These are phyloP conservation scores for Peromyscus eremicus DNA, from an alignment of 2,797 vertebrate genomes.

Conservation along the genomic window DNA sequence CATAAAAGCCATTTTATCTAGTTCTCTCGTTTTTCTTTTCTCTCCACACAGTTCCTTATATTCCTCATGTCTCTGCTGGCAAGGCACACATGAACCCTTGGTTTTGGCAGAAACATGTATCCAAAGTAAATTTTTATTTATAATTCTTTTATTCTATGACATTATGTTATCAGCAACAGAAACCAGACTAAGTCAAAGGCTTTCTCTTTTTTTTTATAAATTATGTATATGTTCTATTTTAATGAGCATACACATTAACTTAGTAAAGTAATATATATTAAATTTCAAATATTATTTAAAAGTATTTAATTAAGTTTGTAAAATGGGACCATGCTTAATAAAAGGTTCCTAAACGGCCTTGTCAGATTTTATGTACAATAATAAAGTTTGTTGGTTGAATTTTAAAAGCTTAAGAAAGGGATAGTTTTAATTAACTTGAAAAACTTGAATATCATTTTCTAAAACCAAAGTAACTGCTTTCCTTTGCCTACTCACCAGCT, in stretches of 20 bases:
- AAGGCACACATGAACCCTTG: not conserved
- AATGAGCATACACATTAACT: slow-evolving; percentile 23
- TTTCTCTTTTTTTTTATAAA: not conserved
- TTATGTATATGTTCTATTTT: not conserved
- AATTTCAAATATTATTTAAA: slow-evolving; percentile 35
- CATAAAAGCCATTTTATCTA: not conserved
- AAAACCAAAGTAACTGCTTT: slow-evolving; percentile 54
- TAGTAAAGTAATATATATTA: slow-evolving; percentile 22
- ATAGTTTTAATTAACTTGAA: slow-evolving; percentile 43
- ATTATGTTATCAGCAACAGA: not conserved
- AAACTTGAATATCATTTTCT: slow-evolving; percentile 21
- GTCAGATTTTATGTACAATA: slow-evolving; percentile 37
- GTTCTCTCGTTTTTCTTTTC: not conserved
- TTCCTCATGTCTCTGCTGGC: not conserved
- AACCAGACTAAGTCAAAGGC: not conserved
- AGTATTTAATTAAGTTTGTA: slow-evolving; percentile 36
- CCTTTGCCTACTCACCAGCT: not conserved
- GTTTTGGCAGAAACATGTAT: not conserved
- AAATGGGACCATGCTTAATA: slow-evolving; percentile 9
- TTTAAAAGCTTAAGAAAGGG: slow-evolving; percentile 60
- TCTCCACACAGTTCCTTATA: not conserved
- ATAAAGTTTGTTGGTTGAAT: not conserved
- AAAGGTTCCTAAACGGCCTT: not conserved
- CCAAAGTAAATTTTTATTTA: not conserved
- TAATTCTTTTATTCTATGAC: not conserved